phyloP scores from a whole-genome alignment of 2,888 invertebrate species.

The Melanostoma scalare region DNA sequence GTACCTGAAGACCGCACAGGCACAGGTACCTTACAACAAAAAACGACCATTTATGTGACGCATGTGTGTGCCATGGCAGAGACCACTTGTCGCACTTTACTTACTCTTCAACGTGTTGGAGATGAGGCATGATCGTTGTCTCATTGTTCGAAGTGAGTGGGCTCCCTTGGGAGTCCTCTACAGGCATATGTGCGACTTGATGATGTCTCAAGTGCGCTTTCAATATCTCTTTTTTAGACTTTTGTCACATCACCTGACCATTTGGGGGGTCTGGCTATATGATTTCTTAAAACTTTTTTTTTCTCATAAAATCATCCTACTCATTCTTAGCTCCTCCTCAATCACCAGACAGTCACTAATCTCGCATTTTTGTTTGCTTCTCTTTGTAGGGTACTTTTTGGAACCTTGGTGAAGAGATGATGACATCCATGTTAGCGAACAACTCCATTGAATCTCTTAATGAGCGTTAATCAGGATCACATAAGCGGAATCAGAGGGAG shows the following conservation, averaged over 20 bases:
- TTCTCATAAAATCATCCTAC: slow-evolving; percentile 50
- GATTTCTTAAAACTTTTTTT: slow-evolving; percentile 13
- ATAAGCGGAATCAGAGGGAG: slow-evolving; percentile 73
- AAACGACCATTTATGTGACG: slow-evolving; percentile 35
- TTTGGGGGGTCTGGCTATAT: slow-evolving; percentile 55
- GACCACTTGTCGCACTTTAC: slow-evolving; percentile 70
- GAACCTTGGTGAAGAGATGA: slow-evolving; percentile 53
- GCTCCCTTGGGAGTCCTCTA: slow-evolving; percentile 42
- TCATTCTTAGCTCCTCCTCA: neutral
- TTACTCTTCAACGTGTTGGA: slow-evolving; percentile 68
- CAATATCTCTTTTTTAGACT: slow-evolving; percentile 58
- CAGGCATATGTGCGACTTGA: slow-evolving; percentile 55
- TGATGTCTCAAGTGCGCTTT: slow-evolving; percentile 63
- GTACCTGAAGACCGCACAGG: slow-evolving; percentile 68
- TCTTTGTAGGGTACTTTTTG: slow-evolving; percentile 61
- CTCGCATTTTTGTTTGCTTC: slow-evolving; percentile 23
- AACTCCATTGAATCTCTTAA: slow-evolving; percentile 68
- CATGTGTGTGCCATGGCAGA: slow-evolving; percentile 26
- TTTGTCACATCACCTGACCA: slow-evolving; percentile 64
- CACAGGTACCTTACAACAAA: slow-evolving; percentile 12
- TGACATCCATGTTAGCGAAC: slow-evolving; percentile 57
- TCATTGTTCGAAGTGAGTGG: slow-evolving; percentile 68
- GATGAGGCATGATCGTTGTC: slow-evolving; percentile 70
- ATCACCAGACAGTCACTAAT: no score
- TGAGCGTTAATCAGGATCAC: slow-evolving; percentile 73